phyloP scores from a whole-genome alignment of 2,888 invertebrate species.

The Cephus sareptanus region DNA sequence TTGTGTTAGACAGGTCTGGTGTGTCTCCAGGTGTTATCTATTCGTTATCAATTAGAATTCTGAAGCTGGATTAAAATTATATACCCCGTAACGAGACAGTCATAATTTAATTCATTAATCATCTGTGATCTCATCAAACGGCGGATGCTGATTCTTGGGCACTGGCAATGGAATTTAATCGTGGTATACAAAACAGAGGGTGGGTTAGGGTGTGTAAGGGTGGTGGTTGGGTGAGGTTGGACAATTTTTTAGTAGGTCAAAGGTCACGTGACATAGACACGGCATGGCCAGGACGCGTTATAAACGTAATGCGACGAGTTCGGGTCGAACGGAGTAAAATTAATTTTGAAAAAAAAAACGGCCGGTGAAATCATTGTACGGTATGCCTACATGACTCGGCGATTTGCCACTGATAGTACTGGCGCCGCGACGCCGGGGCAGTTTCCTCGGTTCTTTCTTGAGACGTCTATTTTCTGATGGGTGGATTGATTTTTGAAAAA shows the following conservation, averaged over 20 bases:
- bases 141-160: neutral
- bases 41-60: neutral
- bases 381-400: neutral
- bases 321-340: neutral
- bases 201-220: too few species aligned
- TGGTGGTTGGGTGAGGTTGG: neutral
- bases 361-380: neutral
- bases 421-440: neutral
- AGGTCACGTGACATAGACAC: neutral
- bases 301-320: neutral
- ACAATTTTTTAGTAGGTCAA: neutral
- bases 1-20: neutral
- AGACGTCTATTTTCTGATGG: neutral
- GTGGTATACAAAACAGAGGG: neutral
- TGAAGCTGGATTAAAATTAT: neutral
- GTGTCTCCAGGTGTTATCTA: neutral
- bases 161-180: neutral
- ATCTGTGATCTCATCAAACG: neutral
- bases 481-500: neutral
- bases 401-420: neutral
- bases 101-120: neutral
- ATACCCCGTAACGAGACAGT: neutral
- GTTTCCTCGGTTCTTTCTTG: neutral
- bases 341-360: neutral
- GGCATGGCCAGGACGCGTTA: neutral